phyloP scores from a whole-genome alignment of 1,140 invertebrate species.

The Pseudomyrmex concolor region DNA sequence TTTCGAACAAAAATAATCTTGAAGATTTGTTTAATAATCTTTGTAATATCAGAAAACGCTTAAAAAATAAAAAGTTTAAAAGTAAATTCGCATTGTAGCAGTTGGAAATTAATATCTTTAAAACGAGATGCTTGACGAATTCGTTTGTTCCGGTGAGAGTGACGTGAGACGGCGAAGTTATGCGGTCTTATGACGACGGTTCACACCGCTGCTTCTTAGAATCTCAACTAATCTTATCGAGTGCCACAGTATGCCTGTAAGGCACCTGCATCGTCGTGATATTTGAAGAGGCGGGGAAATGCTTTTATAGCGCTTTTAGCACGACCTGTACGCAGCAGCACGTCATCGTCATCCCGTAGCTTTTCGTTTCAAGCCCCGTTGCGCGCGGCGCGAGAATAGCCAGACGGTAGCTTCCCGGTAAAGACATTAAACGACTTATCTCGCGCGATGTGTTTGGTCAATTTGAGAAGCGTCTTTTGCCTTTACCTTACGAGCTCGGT shows the following conservation, averaged over 20 bases:
- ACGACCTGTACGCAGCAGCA: constrained; percentile 4
- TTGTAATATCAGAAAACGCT: neutral
- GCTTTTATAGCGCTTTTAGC: constrained; percentile 68
- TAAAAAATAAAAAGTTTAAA: neutral
- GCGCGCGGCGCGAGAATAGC: constrained; percentile 9
- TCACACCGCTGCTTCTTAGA: constrained; percentile 46
- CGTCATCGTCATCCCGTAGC: constrained; percentile 25
- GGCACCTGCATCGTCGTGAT: constrained; percentile 65
- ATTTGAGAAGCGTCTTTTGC: constrained; percentile 63
- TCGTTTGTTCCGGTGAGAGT: neutral
- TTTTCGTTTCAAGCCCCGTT: constrained; percentile 22
- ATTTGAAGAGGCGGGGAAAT: constrained; percentile 44
- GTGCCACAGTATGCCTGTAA: neutral
- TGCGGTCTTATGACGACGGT: neutral
- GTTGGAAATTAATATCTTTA: neutral
- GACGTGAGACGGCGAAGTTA: constrained; percentile 22
- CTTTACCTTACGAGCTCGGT: constrained; percentile 42
- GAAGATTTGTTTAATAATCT: neutral
- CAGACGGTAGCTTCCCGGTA: constrained; percentile 8
- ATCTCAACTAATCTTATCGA: constrained; percentile 65
- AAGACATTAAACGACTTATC: constrained; percentile 72
- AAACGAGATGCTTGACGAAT: constrained; percentile 22
- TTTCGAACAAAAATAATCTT: neutral
- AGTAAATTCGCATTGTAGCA: neutral
- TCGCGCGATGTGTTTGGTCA: constrained; percentile 68